These are phyloP conservation scores for Nothura maculosa DNA, from an alignment of 2,797 vertebrate genomes.

Conservation along the genomic window DNA sequence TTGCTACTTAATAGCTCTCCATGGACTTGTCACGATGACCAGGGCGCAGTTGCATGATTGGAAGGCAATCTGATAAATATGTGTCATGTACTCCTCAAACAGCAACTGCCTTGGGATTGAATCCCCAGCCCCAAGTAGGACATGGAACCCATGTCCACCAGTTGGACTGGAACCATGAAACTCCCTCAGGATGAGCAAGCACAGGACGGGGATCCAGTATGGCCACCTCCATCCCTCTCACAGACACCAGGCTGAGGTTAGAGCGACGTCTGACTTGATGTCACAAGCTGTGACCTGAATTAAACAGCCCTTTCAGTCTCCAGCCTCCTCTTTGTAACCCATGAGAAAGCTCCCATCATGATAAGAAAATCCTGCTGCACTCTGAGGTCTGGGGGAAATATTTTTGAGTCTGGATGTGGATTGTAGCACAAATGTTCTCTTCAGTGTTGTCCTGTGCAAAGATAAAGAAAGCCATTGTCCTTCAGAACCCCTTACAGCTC, in stretches of 20 bases:
- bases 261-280: neutral
- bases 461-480: neutral
- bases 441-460: neutral
- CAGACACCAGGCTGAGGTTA: accelerated
- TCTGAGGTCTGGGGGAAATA: accelerated
- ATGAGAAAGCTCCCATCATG: neutral
- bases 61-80: neutral
- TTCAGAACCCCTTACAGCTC: neutral
- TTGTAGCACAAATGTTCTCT: neutral
- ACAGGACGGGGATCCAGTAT: neutral
- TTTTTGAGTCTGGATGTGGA: neutral
- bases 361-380: neutral
- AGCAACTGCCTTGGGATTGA: neutral
- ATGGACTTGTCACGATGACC: too few relatives aligned
- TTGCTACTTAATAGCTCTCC: neutral
- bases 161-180: too few relatives aligned
- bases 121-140: neutral
- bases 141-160: too few relatives aligned
- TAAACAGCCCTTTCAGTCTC: neutral
- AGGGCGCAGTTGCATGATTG: neutral
- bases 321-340: neutral
- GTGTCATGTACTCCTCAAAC: neutral
- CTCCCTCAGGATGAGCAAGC: neutral
- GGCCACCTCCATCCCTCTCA: neutral
- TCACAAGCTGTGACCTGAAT: accelerated